Base-by-base conservation (phyloP, 2,888 invertebrate genomes). In the Stegana nigrithorax region DNA sequence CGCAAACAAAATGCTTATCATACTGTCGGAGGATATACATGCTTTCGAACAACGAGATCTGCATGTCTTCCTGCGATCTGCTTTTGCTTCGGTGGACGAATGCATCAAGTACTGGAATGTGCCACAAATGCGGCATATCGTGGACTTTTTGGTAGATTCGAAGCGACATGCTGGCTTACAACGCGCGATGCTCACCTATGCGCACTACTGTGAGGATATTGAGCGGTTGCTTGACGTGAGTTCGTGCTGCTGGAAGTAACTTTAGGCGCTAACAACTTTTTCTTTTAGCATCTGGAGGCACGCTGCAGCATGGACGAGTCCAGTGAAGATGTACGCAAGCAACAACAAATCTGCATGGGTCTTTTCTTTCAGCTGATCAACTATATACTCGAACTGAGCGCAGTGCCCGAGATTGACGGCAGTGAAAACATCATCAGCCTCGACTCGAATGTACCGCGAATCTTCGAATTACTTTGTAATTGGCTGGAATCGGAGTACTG, bases 1-100 rank as follows among this genome's bases (percentile, higher is more conserved):
- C 65, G 85, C 85, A 0, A 79, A 80, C 59, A 84, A 85, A 62
- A 82, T 85, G 82, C 71, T 84, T 44, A 82, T 85, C 42, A 82
- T 85, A 21, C 69, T 85, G 2, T 82, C 84, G 2, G 83, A 83
- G 67, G 83, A 84, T 67, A 81, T 82, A n/a, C 75, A 81, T 47
- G 70, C 80, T 2, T 72, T 80, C 1, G 81, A 83, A 51, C 72
- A 75, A 55, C 73, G 73, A 2, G 83, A 85, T 17, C 44, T 85
- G 62, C 77, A 82, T 62, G 67, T 73, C 0, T 84, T 85, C 47
- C 63, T 85, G 57, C 80, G 81, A 21, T 80, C 82, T 4, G 80
- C 82, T 25, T 82, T 85, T 26, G 79, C 80, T 0, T 77, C 82
- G 26, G 69, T 83, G 2, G 75, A 75, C 25, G 80, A 83, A 10